Evolutionary conservation across 2,113 vertebrate species (phyloP).

Genomic region (Willisornis vidua): DNA sequence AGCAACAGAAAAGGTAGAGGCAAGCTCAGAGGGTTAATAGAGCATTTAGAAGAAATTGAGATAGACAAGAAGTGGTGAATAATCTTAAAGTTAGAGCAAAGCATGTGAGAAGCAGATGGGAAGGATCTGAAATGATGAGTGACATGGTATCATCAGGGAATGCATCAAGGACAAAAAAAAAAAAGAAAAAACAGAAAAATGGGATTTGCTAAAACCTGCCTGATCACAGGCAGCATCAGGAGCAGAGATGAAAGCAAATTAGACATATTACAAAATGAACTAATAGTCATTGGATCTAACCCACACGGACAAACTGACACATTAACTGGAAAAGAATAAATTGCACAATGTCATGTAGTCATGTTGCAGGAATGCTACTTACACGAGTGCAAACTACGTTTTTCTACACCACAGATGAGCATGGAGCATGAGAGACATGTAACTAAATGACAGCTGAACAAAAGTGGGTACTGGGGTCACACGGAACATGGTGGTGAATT

Average conservation of each 20-base stretch:
- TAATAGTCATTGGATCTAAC: slow-evolving; percentile 14
- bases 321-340: slow-evolving; percentile 16
- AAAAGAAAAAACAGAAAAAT: background rate
- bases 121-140: background rate
- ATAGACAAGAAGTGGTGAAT: background rate
- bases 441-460: background rate
- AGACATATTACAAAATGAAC: slow-evolving; percentile 29
- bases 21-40: background rate
- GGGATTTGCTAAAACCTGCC: background rate
- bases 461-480: background rate
- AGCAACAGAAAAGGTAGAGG: background rate
- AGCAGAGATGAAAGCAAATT: slow-evolving; percentile 25
- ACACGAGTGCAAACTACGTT: background rate
- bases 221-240: background rate
- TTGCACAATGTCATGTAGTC: background rate
- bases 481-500: background rate
- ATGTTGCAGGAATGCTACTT: slow-evolving; percentile 22
- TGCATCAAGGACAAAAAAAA: background rate
- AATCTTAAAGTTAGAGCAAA: background rate
- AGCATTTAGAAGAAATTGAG: background rate
- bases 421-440: background rate
- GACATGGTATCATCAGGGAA: background rate
- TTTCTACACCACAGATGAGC: background rate
- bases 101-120: background rate
- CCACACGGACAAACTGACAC: slow-evolving; percentile 40